Evolutionary conservation across 92 coral and sea anemone species (phyloP).

Genomic region (Paramuricea clavata): DNA sequence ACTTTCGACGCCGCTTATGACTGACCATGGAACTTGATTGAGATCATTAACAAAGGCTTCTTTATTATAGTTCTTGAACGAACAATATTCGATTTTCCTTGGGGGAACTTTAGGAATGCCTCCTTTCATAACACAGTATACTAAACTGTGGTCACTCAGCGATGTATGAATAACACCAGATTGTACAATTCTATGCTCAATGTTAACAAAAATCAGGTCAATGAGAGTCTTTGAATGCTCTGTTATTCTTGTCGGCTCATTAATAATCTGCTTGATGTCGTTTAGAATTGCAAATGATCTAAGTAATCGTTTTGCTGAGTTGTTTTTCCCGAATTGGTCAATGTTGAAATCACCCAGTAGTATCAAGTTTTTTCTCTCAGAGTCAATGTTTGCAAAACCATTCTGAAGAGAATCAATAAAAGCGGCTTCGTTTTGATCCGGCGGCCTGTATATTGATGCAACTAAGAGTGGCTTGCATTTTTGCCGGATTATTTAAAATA

Average conservation of each 20-base stretch:
- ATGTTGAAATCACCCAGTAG: constrained; percentile 43
- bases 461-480: not conserved
- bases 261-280: constrained; percentile 44
- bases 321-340: constrained; percentile 36
- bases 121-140: constrained; percentile 57
- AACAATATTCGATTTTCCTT: constrained; percentile 41
- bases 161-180: constrained; percentile 49
- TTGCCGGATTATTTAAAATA: constrained; percentile 42
- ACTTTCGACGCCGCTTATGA: constrained; percentile 35
- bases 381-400: constrained; percentile 23
- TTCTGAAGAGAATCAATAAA: constrained; percentile 23
- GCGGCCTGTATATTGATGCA: constrained; percentile 38
- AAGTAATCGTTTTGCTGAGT: constrained; percentile 15
- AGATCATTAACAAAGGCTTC: constrained; percentile 53
- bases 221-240: constrained; percentile 46
- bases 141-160: constrained; percentile 51
- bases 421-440: constrained; percentile 26
- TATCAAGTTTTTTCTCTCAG: constrained; percentile 8
- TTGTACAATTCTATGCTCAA: constrained; percentile 55
- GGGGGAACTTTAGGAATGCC: constrained; percentile 58
- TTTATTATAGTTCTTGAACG: constrained; percentile 59
- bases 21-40: constrained; percentile 56
- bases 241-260: constrained; percentile 40
- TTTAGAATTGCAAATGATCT: constrained; percentile 43
- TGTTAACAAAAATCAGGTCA: constrained; percentile 56